Evolutionary conservation across 2,888 invertebrate species (phyloP).

Genomic region (Cheilosia vulpina): DNA sequence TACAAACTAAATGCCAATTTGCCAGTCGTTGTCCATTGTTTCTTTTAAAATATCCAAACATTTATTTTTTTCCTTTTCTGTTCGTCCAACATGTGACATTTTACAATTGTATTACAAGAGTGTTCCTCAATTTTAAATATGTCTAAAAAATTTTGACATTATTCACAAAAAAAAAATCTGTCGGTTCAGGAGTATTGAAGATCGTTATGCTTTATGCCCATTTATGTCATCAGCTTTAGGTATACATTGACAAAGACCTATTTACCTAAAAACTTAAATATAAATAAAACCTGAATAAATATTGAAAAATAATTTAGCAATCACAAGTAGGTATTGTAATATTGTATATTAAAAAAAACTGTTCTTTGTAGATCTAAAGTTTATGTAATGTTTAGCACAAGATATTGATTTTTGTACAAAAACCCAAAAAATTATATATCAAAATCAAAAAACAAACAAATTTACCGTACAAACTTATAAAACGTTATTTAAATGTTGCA

Average conservation of each 20-base stretch:
- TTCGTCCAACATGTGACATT: conserved; percentile 51
- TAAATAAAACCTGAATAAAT: conserved; percentile 34
- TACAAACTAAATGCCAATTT: conserved; percentile 64
- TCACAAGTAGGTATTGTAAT: not conserved
- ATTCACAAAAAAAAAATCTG: not conserved
- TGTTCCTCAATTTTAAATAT: conserved; percentile 60
- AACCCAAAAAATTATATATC: not conserved
- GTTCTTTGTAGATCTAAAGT: conserved; percentile 14
- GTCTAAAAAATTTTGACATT: conserved; percentile 38
- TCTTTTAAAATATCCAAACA: conserved; percentile 33
- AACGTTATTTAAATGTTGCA: conserved; percentile 32
- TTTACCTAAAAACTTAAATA: too few species aligned
- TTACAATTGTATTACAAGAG: conserved; percentile 71
- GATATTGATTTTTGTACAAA: conserved; percentile 19
- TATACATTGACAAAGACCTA: conserved; percentile 25
- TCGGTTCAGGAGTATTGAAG: conserved; percentile 27
- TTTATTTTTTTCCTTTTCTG: conserved; percentile 19
- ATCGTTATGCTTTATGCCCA: conserved; percentile 1
- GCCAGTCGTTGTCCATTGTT: conserved; percentile 40
- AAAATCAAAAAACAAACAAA: not conserved
- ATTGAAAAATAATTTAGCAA: conserved; percentile 2
- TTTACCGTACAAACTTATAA: conserved; percentile 33
- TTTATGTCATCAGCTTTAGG: not conserved
- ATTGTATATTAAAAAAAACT: conserved; percentile 10
- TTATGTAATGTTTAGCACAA: conserved; percentile 7